Percentiles rank a stretch among this genome's conserved stretches.
Conservation (phyloP, 2,888 invertebrate species). For the Conomelus anceps region DNA sequence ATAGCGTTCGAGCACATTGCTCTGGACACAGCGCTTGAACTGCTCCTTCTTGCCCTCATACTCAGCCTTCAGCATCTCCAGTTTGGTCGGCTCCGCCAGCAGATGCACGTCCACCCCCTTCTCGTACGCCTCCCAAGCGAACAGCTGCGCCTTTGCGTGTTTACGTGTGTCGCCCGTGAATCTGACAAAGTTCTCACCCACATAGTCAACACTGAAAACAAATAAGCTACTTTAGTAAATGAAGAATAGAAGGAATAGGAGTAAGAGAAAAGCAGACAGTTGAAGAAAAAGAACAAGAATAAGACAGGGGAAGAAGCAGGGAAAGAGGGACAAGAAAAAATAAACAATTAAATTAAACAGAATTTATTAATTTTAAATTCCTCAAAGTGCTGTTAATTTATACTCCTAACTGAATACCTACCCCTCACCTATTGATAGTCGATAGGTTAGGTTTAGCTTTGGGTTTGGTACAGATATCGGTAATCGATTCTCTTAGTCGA, state of each 20-base stretch:
- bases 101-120: conserved; percentile 91
- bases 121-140: conserved; percentile 96
- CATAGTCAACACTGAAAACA: conserved; percentile 59
- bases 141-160: conserved; percentile 87
- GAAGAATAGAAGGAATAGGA: not conserved
- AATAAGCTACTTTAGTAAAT: not conserved
- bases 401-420: too few species aligned
- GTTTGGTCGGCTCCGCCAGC: conserved; percentile 94
- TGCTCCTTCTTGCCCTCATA: conserved; percentile 85
- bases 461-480: too few species aligned
- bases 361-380: too few species aligned
- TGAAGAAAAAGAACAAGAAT: not conserved
- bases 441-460: too few species aligned
- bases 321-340: not conserved
- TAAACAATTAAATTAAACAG: too few species aligned
- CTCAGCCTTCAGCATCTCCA: conserved; percentile 84
- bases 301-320: too few species aligned
- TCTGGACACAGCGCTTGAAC: conserved; percentile 72
- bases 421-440: too few species aligned
- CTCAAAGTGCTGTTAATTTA: too few species aligned
- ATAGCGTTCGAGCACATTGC: conserved; percentile 80
- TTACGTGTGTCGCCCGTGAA: conserved; percentile 88
- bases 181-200: conserved; percentile 94
- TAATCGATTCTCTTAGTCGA: too few species aligned
- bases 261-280: not conserved